Base-by-base conservation (phyloP, 2,797 vertebrate genomes). In the Rhincodon typus region DNA sequence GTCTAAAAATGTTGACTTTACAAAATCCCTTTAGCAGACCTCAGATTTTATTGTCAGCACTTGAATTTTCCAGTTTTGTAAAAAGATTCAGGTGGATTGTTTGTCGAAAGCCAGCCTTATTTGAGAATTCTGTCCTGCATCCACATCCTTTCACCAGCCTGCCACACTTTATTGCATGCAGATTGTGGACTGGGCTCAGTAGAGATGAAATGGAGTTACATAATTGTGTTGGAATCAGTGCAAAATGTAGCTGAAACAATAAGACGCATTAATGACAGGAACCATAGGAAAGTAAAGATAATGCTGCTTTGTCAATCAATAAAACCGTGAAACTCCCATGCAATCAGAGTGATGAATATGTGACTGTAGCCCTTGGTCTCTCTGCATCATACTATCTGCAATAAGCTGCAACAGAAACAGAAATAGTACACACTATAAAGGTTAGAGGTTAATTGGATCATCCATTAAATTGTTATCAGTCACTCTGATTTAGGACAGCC, bases 381-480 rank as follows among this genome's bases (percentile, higher is more conserved):
- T 13, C 66, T 42, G n/a, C 66, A 69, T 42, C 62, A 93, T 7
- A 93, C 62, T 23, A 25, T 93, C n/a, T 67, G 30, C 57, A 66
- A 34, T 67, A 91, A 91, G 57, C 62, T 13, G 21, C 90, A 69
- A 42, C 34, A 4, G 23, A 66, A 93, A 19, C 90, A 93, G 23
- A 42, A 69, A 42, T 62, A 66, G 88, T 57, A 91, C 34, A 93
- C n/a, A 42, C 38, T 38, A 25, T 27, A 69, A 30, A 90, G 87
- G 57, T 34, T 34, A 62, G 66, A 25, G 90, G 90, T 93, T 93
- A 93, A 93, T 93, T 93, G 62, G n/a, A 69, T 69, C 66, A 93
- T 93, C 66, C 66, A 93, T 93, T 67, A 66, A 91, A 91, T 91
- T 69, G 38, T 93, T 42, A 93, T 42, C 90, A 93, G 90, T 69